Evolutionary conservation across 2,888 invertebrate species (phyloP), one percentile per base, ranked within the genome.

Genomic region (Idaea biselata): DNA sequence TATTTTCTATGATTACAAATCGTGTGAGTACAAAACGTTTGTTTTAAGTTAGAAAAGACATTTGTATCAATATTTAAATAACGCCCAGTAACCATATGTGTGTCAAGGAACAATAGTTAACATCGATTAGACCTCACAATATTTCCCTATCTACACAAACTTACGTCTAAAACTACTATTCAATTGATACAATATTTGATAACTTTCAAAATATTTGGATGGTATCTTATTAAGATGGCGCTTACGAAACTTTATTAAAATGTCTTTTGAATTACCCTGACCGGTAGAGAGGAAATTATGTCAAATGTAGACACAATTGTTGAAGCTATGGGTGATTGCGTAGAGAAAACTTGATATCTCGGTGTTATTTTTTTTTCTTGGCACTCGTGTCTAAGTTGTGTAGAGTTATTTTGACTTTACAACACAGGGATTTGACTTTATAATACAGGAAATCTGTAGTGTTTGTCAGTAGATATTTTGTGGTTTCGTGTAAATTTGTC

Each of bases 221-320:
- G 8, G 44, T 44, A 44, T 44, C 8, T 44, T 44, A 44, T 44
- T 44, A 44, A 7, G 44, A 44, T 44, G 44, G 44, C 44, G 44
- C 44, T 75, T 78, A 68, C 74, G 66, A 73, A 66, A 79, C 63
- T 73, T 61, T 74, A 80, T 76, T 77, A 66, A 77, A 77, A 76
- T 73, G 73, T 76, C 17, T 71, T 67, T 75, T 44, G 44, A 44
- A 44, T 44, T 72, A 75, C 82, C 83, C 73, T 85, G 86, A 84
- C 85, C 84, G 80, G 79, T 74, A 84, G 84, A 72, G 76, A 69
- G 74, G 75, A 82, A 86, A 87, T 82, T 74, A 83, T 87, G 88
- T 85, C 87, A 82, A 74, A 78, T 79, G 79, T 81, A 74, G 76
- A 71, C 74, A 79, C 84, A 83, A 82, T 83, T 82, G 83, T 79